Evolutionary conservation across 2,888 invertebrate species (phyloP), one percentile per base, ranked within the genome.

Genomic region (Thecophora atra): DNA sequence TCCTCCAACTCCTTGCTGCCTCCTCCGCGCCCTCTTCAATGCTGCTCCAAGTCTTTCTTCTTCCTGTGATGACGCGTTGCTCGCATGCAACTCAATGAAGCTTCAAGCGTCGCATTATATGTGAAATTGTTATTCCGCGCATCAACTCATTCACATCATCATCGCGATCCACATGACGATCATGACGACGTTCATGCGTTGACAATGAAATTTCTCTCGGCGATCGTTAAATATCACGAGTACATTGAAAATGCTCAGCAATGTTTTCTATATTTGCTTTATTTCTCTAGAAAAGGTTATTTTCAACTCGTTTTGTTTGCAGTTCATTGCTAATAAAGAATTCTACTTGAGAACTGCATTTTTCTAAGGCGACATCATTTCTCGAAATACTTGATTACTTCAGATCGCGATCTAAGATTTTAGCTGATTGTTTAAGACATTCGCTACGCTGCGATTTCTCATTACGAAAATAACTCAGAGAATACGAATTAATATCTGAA

Each of bases 241-340:
- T 19, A 52, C 54, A 54, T 54, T 54, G 54, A 54, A 54, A 54
- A 3, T 54, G 19, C 54, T 54, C 11, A 54, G 58, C 15, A 58
- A 8, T 1, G 47, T 47, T 47, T 47, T n/a, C 5, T 15, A 11
- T 47, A 13, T 24, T 28, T 15, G 26, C 58, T 58, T 54, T 28
- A 58, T 26, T 28, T 58, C 15, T 58, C 58, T 58, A 28, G 26
- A 58, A 58, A 58, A 58, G 58, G 58, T 58, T 58, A 58, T 28
- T 26, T 58, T 24, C 26, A 58, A 47, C 47, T 47, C 13, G 47
- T 47, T 47, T 26, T 58, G 28, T 58, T 24, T 15, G 26, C 28
- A 58, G 26, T 28, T 58, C 58, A 58, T 58, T 58, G 26, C 58
- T 58, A 24, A 58, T 58, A 58, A 58, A 58, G 28, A 58, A 26